These are phyloP conservation scores for Sebastes kiyomatsui DNA, from an alignment of 2,797 vertebrate genomes.

Conservation along the genomic window DNA sequence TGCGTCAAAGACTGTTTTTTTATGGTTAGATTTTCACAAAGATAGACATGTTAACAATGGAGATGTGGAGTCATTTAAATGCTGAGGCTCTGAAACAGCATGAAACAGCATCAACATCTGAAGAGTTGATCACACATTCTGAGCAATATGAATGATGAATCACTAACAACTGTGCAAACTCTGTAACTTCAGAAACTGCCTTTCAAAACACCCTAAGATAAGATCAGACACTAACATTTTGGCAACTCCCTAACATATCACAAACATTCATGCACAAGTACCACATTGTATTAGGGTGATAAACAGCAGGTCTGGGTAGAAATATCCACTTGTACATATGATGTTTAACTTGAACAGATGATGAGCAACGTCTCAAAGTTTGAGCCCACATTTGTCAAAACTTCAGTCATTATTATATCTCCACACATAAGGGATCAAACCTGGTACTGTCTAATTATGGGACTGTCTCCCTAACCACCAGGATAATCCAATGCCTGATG, in stretches of 20 bases:
- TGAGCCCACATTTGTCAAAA: conserved; percentile 34
- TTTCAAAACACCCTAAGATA: background rate
- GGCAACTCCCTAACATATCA: background rate
- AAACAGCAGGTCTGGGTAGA: background rate
- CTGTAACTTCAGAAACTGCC: background rate
- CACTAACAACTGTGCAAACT: background rate
- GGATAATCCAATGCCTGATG: conserved; percentile 52
- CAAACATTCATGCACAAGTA: background rate
- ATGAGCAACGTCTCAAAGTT: conserved; percentile 32
- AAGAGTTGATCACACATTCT: background rate
- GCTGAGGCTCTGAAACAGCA: background rate
- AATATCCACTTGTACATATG: background rate
- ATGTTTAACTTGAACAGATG: background rate
- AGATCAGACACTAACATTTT: background rate
- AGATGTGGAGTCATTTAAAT: background rate
- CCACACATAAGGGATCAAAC: conserved; percentile 50
- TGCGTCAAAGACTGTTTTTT: too few relatives aligned
- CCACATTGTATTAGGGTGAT: background rate
- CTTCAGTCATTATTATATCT: conserved; percentile 41
- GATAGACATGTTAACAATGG: background rate
- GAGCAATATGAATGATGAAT: background rate
- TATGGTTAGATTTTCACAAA: background rate
- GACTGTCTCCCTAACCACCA: conserved; percentile 45
- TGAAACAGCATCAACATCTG: too few relatives aligned
- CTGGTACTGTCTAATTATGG: conserved; percentile 47